Base-by-base conservation (phyloP, 2,888 invertebrate genomes). In the Pachliopta kotzebuea region DNA sequence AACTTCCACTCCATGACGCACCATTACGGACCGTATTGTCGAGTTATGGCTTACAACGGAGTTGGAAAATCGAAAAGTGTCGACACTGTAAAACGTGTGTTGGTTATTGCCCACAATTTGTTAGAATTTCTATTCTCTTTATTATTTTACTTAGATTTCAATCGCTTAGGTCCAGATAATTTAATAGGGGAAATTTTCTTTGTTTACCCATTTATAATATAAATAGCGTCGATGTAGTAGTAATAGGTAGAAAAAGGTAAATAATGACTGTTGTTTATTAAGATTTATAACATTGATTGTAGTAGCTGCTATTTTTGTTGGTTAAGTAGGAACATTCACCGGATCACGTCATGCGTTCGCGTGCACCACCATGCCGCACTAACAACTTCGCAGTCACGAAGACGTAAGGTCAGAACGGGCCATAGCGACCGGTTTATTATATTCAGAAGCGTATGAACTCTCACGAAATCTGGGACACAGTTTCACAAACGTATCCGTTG, bases 351-450 rank as follows among this genome's bases (percentile, higher is more conserved):
- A 77, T 80, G 77, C 75, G 77, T 76, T 84, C 72, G 83, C 83
- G 85, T 85, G 85, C 77, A 72, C 66, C 76, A 76, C 71, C 69
- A 69, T 72, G 74, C 73, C 74, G 78, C 75, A 73, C 74, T 77
- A 77, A 73, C 74, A 79, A 76, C 76, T 77, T 76, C 74, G 76
- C 76, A 77, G 83, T 78, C 85, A 84, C 84, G 83, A 86, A 81
- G 73, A 76, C 75, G 80, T 81, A 78, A 78, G 84, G 84, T 85
- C 83, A 81, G 73, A 78, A 78, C 80, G 76, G 78, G 81, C 68
- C 76, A 78, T 76, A 78, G 79, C 73, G 79, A 84, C 81, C 79
- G 78, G 81, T 81, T 77, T 72, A 69, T 71, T 75, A 76, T 74
- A 75, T 80, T 76, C 69, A 71, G 72, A 70, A 62, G 50, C 60